Evolutionary conservation across 2,797 vertebrate species (phyloP), one percentile per base, ranked within the genome.

Genomic region (Avahi laniger): DNA sequence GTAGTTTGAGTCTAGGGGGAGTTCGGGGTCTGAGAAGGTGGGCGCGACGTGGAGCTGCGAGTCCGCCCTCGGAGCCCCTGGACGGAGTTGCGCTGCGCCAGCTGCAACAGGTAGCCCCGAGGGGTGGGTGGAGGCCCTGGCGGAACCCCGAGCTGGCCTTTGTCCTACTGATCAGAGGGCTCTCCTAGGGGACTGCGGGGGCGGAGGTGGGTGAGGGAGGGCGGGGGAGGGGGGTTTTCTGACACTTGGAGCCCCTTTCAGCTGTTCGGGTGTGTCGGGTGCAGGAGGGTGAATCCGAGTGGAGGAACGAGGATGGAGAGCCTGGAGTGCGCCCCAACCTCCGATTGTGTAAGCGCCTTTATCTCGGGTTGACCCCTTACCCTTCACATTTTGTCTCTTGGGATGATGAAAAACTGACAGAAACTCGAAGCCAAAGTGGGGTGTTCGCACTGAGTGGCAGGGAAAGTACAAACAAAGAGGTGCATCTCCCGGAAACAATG

Each of bases 101-200:
- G 79, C 98, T 98, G 99, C 99, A 99, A 99, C 99, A 99, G 99
- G 99, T 99, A 99, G 97, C 91, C 89, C 97, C 95, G 46, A 82
- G 83, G 83, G 69, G 82, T 95, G 67, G 84, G 91, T 94, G 95
- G 99, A 98, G 99, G 98, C 98, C 96, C 98, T 97, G 98, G 92
- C 61, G 26, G 97, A 97, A 96, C 91, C 83, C 91, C 10, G 67
- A 67, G 67, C 78, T 75, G 85, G 98, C 98, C 99, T 99, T 99
- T 99, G 99, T 99, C 99, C 98, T 97, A 86, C 82, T 46, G 95
- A 86, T 97, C 61, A 70, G 95, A 41, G 67, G 79, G 33, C 63
- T 76, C 70, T 59, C 67, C 86, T 28, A 46, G 72, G 84, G 95
- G 91, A 69, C 80, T 50, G 79, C 41, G 43, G 24, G 38, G 72